Percentiles rank a stretch among this genome's conserved stretches.
phyloP scores from a whole-genome alignment of 2,888 invertebrate genomes.

The Cephus rjabovi region DNA sequence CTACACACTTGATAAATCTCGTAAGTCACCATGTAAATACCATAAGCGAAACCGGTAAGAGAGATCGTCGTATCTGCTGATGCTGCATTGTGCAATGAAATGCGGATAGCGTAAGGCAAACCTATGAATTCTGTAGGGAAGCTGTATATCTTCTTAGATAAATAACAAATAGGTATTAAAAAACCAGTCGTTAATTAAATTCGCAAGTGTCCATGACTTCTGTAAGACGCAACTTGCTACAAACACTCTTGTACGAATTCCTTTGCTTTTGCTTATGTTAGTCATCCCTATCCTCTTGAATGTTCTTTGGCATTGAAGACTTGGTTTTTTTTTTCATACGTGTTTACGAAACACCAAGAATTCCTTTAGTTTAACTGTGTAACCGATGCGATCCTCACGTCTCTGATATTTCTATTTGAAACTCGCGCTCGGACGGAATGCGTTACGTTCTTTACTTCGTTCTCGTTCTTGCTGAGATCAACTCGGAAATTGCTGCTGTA shows the following conservation, averaged over 20 bases:
- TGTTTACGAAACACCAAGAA: neutral
- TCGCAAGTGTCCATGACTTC: neutral
- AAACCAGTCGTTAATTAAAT: neutral
- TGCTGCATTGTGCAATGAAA: neutral
- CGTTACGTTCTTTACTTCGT: neutral
- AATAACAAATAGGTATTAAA: neutral
- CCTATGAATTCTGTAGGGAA: neutral
- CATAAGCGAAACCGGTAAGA: neutral
- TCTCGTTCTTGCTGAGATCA: neutral
- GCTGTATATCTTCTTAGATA: neutral
- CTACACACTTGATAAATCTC: neutral
- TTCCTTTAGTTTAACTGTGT: neutral
- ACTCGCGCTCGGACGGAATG: neutral
- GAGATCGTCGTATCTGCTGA: neutral
- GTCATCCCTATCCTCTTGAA: neutral
- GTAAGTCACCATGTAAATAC: neutral
- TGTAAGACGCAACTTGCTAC: neutral
- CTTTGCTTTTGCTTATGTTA: neutral
- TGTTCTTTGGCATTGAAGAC: neutral
- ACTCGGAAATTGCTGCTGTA: neutral
- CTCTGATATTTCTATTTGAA: neutral
- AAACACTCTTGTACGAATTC: neutral
- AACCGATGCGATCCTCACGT: neutral
- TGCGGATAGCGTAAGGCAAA: neutral
- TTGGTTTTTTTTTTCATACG: neutral